Conservation (phyloP, 2,113 vertebrate species). For the Pygoscelis antarcticus region DNA sequence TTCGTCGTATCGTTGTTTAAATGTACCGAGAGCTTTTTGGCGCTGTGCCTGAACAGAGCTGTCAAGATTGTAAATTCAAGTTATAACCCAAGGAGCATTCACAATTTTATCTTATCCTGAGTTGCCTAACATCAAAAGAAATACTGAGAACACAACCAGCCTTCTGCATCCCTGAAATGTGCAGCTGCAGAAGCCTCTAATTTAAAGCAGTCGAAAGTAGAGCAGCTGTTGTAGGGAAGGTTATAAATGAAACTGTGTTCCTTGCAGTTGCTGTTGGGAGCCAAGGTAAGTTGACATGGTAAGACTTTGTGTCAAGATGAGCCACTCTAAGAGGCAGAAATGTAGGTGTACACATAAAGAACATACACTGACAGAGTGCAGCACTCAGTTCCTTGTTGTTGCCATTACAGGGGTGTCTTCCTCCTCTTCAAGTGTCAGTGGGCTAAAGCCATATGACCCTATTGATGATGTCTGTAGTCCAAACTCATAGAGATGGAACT, state of each 20-base stretch:
- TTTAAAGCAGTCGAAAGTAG: not conserved
- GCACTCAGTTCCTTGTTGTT: not conserved
- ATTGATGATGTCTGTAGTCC: not conserved
- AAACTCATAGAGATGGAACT: not conserved
- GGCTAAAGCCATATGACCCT: not conserved
- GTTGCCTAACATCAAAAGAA: slow-evolving; percentile 51
- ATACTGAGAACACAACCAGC: slow-evolving; percentile 39
- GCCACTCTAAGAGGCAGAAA: not conserved
- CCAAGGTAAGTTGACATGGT: not conserved
- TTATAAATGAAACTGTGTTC: not conserved
- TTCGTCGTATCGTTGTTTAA: slow-evolving; percentile 40
- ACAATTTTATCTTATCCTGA: slow-evolving; percentile 53
- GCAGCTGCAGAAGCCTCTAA: not conserved
- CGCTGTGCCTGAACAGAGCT: not conserved
- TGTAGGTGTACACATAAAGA: not conserved
- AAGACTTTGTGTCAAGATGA: not conserved
- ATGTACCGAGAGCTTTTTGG: slow-evolving; percentile 42
- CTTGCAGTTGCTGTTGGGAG: not conserved
- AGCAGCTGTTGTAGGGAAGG: not conserved
- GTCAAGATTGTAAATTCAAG: slow-evolving; percentile 71
- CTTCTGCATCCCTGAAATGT: slow-evolving; percentile 11
- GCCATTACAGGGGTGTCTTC: not conserved
- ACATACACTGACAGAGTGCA: not conserved
- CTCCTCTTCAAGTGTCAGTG: not conserved
- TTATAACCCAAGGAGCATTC: slow-evolving; percentile 48